These are phyloP conservation scores for Sciaenops ocellatus DNA, from an alignment of 2,797 vertebrate species.

Conservation along the genomic window DNA sequence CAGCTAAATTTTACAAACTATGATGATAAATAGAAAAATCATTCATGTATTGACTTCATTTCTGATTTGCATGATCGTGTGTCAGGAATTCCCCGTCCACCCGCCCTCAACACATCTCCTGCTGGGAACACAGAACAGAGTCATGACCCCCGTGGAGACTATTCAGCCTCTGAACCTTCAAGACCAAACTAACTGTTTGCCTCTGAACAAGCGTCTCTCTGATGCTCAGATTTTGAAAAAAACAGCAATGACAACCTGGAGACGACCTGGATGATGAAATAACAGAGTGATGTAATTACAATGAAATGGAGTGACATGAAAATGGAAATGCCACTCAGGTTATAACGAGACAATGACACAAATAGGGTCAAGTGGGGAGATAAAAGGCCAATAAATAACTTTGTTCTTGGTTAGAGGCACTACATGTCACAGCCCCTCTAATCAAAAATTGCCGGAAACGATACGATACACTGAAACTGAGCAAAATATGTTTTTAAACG, in stretches of 20 bases:
- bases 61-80: conserved; percentile 14
- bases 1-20: neutral
- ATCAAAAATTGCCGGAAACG: neutral
- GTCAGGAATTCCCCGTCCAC: neutral
- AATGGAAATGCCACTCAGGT: conserved; percentile 26
- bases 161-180: conserved; percentile 35
- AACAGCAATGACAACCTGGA: conserved; percentile 45
- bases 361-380: conserved; percentile 20
- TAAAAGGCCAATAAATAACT: conserved; percentile 13
- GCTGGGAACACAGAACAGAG: conserved; percentile 23
- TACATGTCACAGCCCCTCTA: neutral
- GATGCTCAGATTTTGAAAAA: conserved; percentile 45
- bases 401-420: too few species aligned
- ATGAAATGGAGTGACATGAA: conserved; percentile 58
- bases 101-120: conserved; percentile 25
- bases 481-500: neutral
- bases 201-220: conserved; percentile 13
- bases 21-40: neutral
- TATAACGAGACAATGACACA: conserved; percentile 11
- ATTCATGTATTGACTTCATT: neutral
- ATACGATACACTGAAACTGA: neutral
- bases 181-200: conserved; percentile 22
- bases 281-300: conserved; percentile 68
- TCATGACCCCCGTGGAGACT: conserved; percentile 15
- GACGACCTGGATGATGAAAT: conserved; percentile 63